Evolutionary conservation across 2,888 invertebrate genomes (phyloP), one percentile per base, ranked within the genome.

Genomic region (Clivina fossor): DNA sequence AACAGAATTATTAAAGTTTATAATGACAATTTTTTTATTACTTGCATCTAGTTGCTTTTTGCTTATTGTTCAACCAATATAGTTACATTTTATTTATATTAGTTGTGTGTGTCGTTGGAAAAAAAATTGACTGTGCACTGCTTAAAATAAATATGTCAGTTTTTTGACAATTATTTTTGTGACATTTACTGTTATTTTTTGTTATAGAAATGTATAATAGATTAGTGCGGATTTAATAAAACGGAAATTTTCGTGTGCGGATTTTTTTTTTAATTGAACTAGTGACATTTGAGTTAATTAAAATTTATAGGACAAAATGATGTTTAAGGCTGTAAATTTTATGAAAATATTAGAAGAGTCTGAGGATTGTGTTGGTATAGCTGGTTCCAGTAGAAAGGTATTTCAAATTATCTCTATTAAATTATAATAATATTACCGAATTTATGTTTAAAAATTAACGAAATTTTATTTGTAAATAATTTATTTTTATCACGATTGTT

Each of bases 281-380:
- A n/a, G n/a, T n/a, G n/a, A n/a, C n/a, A n/a, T n/a, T n/a, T n/a
- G n/a, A n/a, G n/a, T n/a, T n/a, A n/a, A n/a, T n/a, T n/a, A n/a
- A n/a, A n/a, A n/a, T n/a, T n/a, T n/a, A n/a, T 26, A 8, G 38
- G 51, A 37, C 33, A 56, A 33, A 28, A 64, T 59, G 57, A 67
- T 67, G 64, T 65, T 63, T 55, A 60, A 63, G 40, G 64, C 67
- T 24, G 57, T 65, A 33, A 60, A 61, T 58, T 65, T 68, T 60
- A 58, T 66, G 46, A 68, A 64, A 62, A 67, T 64, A 59, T 58
- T 68, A 16, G 66, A 67, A 13, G 61, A 62, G 30, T 57, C 59
- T 43, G 61, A 55, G 7, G 55, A 55, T 9, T 32, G 8, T 37
- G n/a, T 16, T 41, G 50, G 50, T 18, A 50, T 50, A n/a, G 38